Base-by-base conservation (phyloP, 2,113 vertebrate species). In the Heterotilapia buettikoferi region DNA sequence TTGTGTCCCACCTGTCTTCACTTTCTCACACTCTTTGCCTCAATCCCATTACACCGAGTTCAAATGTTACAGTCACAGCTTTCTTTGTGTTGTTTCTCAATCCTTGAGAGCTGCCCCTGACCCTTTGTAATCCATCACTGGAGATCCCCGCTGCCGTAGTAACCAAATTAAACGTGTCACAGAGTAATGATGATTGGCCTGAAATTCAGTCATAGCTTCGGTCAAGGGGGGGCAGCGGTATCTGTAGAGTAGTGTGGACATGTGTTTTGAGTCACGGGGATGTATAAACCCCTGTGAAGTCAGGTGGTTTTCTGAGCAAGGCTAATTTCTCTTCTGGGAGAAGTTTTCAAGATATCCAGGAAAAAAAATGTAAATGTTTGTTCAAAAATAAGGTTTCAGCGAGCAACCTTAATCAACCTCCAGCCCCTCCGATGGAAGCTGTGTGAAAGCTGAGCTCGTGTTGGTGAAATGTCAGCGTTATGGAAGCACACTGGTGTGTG, bases 181-280 rank as follows among this genome's bases (percentile, higher is more conserved):
- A 94, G 93, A 95, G 84, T 94, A 92, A 94, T 95, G 94, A 96
- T 94, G 89, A 95, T 95, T 90, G 86, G 89, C 84, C 86, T 88
- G 71, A 93, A 94, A 93, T 94, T 84, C 88, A 90, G 88, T 92
- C 83, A 73, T 43, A 83, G 83, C 50, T 21, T 83, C 31, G 10
- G 76, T 88, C 83, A 73, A 50, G 54, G 52, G 43, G 84, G 80
- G 80, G 68, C 40, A n/a, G 63, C 7, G 33, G 63, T 40, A 53
- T 31, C 38, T 6, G 8, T 40, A 71, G 59, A 38, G 12, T 45
- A 29, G 9, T 66, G 26, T 38, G 36, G 43, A 33, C 6, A n/a
- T 86, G 90, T 85, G 82, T 90, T 90, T 84, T 57, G 43, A 57
- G 84, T 86, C 7, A 3, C 2, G n/a, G n/a, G 52, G 36, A 19